A percentile compares a stretch with the other conserved stretches of the same genome.
Conservation (phyloP, 1,140 invertebrate species). For the Antheraea pernyi region DNA sequence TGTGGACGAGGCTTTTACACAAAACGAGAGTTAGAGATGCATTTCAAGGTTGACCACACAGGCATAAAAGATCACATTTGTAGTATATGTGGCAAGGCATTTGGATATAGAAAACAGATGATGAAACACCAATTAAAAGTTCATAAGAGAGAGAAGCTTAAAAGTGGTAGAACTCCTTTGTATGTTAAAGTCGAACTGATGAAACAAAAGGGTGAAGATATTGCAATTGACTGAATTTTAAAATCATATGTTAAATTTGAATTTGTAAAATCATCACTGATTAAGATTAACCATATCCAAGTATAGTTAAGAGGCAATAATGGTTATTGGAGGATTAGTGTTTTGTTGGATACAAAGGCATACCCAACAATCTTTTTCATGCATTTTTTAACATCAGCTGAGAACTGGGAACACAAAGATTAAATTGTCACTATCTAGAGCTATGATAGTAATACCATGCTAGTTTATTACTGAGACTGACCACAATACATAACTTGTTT, state of each 20-base stretch:
- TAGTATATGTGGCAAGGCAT: slow-evolving; percentile 75
- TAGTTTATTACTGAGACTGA: no score
- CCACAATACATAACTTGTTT: no score
- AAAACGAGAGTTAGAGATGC: slow-evolving; percentile 52
- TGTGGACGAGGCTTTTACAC: slow-evolving; percentile 60
- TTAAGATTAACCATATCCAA: no score
- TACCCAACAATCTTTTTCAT: no score
- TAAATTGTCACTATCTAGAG: no score
- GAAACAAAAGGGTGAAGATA: slow-evolving; percentile 23
- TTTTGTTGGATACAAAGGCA: no score
- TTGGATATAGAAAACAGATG: slow-evolving; percentile 75
- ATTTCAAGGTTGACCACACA: slow-evolving; percentile 73
- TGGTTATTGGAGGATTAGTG: no score
- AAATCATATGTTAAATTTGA: background rate
- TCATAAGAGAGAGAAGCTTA: slow-evolving; percentile 72
- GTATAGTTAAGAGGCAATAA: no score
- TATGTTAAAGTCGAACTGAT: slow-evolving; percentile 46
- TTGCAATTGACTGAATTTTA: background rate
- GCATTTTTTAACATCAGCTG: no score
- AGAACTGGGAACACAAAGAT: no score
- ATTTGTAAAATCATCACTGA: background rate
- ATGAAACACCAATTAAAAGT: slow-evolving; percentile 77
- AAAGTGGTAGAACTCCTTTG: slow-evolving; percentile 55
- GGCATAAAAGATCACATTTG: slow-evolving; percentile 78
- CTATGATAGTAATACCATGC: no score